Evolutionary conservation across 2,797 vertebrate species (phyloP), one percentile per base, ranked within the genome.

Genomic region (Nothura maculosa): DNA sequence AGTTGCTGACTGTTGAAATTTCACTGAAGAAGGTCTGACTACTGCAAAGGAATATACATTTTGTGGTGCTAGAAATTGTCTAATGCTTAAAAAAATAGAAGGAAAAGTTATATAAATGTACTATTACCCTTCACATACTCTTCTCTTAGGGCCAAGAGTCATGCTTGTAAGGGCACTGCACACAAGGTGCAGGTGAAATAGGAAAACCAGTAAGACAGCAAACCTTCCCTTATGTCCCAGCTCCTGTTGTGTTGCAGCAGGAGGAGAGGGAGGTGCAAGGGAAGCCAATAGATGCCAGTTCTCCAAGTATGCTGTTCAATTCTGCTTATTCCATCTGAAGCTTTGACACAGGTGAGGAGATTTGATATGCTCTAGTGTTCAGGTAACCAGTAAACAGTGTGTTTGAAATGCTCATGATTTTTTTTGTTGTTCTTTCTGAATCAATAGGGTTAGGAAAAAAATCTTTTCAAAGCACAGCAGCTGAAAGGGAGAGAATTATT

Each of bases 401-500:
- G 55, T 92, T 89, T 92, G 20, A 93, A 60, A 18, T 76, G n/a
- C 19, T 61, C 25, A 38, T 5, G 32, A 16, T 27, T 57, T 81
- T 74, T 61, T 47, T 54, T 61, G 30, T 50, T 64, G 2, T 62
- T 90, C 38, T 75, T 94, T 73, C 55, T 75, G 47, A 80, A 58
- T 81, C 83, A 45, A 66, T 15, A 58, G 61, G 47, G 76, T 34
- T 20, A 20, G 42, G 34, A 70, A 83, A 70, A 81, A 89, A 64
- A 3, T 66, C 14, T 87, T 95, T 93, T 81, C 67, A 84, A n/a
- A 57, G 24, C 14, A 13, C 25, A 93, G 17, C 28, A 87, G 28
- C 70, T 94, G 89, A 89, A 91, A 94, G 57, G 10, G 92, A 86
- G 60, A 93, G 6, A 95, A 94, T 76, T 83, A 81, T 83, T 83